Conservation (phyloP, 2,888 invertebrate genomes). For the Chloromyia formosa region DNA sequence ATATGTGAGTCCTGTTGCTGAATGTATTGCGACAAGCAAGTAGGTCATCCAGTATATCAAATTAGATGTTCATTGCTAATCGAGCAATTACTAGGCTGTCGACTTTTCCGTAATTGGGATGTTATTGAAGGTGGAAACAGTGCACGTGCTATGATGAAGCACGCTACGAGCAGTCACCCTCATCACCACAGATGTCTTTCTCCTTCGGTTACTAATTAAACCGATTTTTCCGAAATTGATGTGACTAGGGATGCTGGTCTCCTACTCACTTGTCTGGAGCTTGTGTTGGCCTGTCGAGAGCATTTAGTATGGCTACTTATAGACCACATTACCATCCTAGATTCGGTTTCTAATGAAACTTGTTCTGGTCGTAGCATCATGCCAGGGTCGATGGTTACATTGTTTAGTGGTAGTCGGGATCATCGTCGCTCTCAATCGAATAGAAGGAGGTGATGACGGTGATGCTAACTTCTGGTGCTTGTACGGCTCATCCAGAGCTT, state of each 20-base stretch:
- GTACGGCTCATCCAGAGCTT: neutral
- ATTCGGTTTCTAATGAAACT: slow-evolving; percentile 1
- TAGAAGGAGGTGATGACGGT: too few species aligned
- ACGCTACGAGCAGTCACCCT: neutral
- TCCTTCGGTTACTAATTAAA: slow-evolving; percentile 18
- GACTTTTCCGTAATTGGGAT: neutral
- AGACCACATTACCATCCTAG: slow-evolving; percentile 6
- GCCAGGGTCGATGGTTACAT: neutral
- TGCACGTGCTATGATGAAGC: neutral
- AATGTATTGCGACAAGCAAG: neutral
- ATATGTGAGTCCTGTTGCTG: slow-evolving; percentile 7
- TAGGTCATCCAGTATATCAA: neutral
- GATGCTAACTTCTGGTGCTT: too few species aligned
- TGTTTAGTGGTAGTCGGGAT: neutral
- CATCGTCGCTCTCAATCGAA: too few species aligned
- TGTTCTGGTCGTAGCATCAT: neutral
- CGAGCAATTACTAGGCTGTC: slow-evolving; percentile 3
- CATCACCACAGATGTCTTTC: neutral
- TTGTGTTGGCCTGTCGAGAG: neutral
- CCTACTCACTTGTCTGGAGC: neutral
- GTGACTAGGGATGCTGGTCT: neutral
- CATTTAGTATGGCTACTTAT: neutral
- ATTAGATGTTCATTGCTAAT: slow-evolving; percentile 17
- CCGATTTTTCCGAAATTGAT: slow-evolving; percentile 8
- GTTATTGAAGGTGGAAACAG: neutral